phyloP scores from a whole-genome alignment of 2,797 vertebrate species.

The Pristis pectinata region DNA sequence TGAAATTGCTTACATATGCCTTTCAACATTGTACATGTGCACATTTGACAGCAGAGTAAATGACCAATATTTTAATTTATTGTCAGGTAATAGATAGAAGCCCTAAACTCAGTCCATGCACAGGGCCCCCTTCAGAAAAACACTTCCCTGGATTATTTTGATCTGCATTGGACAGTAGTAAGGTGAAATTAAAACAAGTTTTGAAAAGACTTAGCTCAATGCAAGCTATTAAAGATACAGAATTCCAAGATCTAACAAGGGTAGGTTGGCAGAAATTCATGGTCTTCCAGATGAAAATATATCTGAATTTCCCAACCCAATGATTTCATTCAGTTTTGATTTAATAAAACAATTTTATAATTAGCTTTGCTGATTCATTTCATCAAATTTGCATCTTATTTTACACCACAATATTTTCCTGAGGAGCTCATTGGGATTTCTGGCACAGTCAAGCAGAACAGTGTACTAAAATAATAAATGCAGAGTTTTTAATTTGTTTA shows the following conservation, averaged over 20 bases:
- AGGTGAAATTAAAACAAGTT: background rate
- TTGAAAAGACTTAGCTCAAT: background rate
- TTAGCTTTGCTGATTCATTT: background rate
- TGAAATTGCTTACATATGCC: background rate
- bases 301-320: background rate
- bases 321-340: background rate
- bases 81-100: background rate
- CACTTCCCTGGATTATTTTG: background rate
- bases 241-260: background rate
- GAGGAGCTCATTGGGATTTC: background rate
- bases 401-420: background rate
- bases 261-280: background rate
- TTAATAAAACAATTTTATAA: background rate
- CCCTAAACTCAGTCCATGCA: background rate
- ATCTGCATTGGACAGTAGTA: background rate
- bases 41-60: background rate
- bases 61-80: background rate
- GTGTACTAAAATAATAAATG: background rate
- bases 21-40: background rate
- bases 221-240: background rate
- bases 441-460: background rate
- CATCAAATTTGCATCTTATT: background rate
- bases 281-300: background rate
- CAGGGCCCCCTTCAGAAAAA: background rate
- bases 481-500: background rate